Evolutionary conservation across 1,140 invertebrate genomes (phyloP).

Genomic region (Thaumatotibia leucotreta): DNA sequence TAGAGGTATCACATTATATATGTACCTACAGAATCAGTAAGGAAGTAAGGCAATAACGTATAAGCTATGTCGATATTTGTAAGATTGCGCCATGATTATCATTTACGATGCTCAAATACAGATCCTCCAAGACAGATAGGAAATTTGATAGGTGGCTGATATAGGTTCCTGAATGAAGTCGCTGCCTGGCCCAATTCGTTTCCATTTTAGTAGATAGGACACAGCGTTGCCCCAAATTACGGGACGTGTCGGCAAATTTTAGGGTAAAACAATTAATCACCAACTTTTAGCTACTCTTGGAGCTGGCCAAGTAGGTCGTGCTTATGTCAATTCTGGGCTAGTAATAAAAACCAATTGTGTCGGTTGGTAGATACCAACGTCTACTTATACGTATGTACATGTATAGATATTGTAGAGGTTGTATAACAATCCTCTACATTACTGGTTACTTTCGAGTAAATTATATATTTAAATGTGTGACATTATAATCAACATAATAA

Average conservation of each 20-base stretch:
- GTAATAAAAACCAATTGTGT: neutral
- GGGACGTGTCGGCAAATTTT: neutral
- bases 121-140: neutral
- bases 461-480: too few relatives aligned
- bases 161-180: neutral
- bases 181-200: neutral
- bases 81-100: too few relatives aligned
- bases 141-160: neutral
- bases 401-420: too few relatives aligned
- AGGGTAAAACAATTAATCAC: constrained; percentile 6
- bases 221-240: neutral
- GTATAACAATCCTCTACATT: too few relatives aligned
- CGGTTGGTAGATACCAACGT: too few relatives aligned
- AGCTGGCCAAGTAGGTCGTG: neutral
- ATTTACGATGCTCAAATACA: neutral
- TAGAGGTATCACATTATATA: too few relatives aligned
- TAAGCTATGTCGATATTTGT: too few relatives aligned
- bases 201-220: neutral
- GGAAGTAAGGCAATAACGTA: too few relatives aligned
- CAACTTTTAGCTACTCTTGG: neutral
- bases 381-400: too few relatives aligned
- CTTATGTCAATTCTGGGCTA: neutral
- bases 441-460: too few relatives aligned
- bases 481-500: too few relatives aligned
- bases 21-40: too few relatives aligned